phyloP scores from a whole-genome alignment of 2,888 invertebrate species.

The Pantelozetes paolii region DNA sequence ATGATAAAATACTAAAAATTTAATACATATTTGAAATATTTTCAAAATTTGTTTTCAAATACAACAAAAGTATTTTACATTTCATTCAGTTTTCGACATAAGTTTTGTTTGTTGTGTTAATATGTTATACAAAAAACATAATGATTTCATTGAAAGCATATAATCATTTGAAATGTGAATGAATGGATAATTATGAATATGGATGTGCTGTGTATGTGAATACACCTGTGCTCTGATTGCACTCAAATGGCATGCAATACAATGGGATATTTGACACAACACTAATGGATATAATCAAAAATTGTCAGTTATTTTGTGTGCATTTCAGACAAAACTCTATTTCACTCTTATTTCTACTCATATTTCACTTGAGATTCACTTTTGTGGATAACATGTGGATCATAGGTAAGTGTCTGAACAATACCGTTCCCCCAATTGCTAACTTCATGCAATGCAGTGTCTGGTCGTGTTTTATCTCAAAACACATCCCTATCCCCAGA shows the following conservation, averaged over 20 bases:
- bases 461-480: neutral
- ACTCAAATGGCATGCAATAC: neutral
- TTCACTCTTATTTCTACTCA: slow-evolving; percentile 1
- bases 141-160: no score
- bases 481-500: neutral
- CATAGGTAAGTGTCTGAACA: slow-evolving; percentile 6
- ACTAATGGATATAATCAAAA: neutral
- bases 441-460: neutral
- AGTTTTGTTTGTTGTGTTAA: no score
- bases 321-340: neutral
- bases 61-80: no score
- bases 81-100: no score
- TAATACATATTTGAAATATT: no score
- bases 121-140: no score
- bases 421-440: neutral
- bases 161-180: no score
- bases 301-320: slow-evolving; percentile 1
- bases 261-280: neutral
- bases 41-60: no score
- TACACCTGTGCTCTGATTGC: no score
- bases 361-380: slow-evolving; percentile 20
- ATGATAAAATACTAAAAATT: neutral
- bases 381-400: slow-evolving; percentile 34
- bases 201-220: no score
- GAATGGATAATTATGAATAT: no score